A percentile compares a stretch with the other conserved stretches of the same genome.
Conservation (phyloP, 2,113 vertebrate genomes). For the Todiramphus saurophagus region DNA sequence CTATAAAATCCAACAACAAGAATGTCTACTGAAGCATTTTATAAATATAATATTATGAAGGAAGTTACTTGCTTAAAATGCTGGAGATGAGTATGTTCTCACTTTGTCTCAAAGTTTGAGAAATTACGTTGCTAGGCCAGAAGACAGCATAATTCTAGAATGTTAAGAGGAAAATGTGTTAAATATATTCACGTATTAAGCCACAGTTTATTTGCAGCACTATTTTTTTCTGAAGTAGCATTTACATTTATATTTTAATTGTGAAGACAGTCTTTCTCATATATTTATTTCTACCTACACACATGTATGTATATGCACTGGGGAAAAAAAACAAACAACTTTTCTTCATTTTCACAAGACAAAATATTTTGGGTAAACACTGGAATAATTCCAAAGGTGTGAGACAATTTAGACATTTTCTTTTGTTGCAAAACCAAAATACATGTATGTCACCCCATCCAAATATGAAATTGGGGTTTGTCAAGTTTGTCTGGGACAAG, state of each 20-base stretch:
- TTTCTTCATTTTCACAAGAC: not conserved
- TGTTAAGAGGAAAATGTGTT: not conserved
- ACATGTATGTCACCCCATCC: not conserved
- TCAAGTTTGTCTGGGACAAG: not conserved
- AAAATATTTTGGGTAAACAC: not conserved
- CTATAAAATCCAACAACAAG: not conserved
- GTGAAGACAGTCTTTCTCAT: not conserved
- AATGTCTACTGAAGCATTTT: not conserved
- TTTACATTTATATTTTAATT: not conserved
- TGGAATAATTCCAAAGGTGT: not conserved
- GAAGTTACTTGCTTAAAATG: not conserved
- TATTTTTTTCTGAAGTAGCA: not conserved
- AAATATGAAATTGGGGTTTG: not conserved
- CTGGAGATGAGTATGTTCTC: not conserved
- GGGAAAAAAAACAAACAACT: rapidly evolving
- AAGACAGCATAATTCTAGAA: not conserved
- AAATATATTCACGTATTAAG: not conserved
- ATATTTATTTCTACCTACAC: not conserved
- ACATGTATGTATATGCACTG: rapidly evolving
- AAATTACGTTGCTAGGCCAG: not conserved
- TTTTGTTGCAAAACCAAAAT: not conserved
- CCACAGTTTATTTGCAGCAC: not conserved
- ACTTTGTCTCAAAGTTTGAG: not conserved
- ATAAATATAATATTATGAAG: not conserved
- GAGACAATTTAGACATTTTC: not conserved